Evolutionary conservation across 1,140 invertebrate species (phyloP).

Genomic region (Harlomillsia oculata): DNA sequence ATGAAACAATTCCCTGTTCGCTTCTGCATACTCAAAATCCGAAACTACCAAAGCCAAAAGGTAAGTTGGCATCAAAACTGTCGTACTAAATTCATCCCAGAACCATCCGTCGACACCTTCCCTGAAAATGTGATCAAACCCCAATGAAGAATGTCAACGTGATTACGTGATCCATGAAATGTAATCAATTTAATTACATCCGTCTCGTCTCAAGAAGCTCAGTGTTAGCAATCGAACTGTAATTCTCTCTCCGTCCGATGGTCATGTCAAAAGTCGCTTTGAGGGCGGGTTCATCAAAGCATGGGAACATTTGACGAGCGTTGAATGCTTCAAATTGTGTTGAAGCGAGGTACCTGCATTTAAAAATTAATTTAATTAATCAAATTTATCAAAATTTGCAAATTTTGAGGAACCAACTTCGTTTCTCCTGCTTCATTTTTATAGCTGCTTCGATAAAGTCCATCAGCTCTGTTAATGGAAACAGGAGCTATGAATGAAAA

Average conservation of each 20-base stretch:
- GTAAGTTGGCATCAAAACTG: conserved; percentile 26
- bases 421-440: conserved; percentile 40
- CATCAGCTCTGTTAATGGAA: conserved; percentile 43
- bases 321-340: conserved; percentile 59
- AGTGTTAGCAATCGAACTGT: conserved; percentile 11
- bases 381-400: background rate
- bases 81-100: conserved; percentile 15
- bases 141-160: too few relatives aligned
- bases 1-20: conserved; percentile 5
- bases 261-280: conserved; percentile 14
- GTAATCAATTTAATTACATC: background rate
- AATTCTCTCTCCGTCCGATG: conserved; percentile 8
- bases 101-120: conserved; percentile 3
- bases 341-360: conserved; percentile 60
- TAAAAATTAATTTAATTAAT: conserved; percentile 12
- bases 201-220: background rate
- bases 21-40: conserved; percentile 8
- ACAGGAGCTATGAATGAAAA: conserved; percentile 50
- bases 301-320: conserved; percentile 20
- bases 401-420: background rate
- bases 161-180: background rate
- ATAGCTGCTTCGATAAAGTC: conserved; percentile 80
- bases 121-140: too few relatives aligned
- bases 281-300: conserved; percentile 18
- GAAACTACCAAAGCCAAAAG: conserved; percentile 23